Conservation (phyloP, 1,140 invertebrate genomes). For the Drosophila chauvacae region DNA sequence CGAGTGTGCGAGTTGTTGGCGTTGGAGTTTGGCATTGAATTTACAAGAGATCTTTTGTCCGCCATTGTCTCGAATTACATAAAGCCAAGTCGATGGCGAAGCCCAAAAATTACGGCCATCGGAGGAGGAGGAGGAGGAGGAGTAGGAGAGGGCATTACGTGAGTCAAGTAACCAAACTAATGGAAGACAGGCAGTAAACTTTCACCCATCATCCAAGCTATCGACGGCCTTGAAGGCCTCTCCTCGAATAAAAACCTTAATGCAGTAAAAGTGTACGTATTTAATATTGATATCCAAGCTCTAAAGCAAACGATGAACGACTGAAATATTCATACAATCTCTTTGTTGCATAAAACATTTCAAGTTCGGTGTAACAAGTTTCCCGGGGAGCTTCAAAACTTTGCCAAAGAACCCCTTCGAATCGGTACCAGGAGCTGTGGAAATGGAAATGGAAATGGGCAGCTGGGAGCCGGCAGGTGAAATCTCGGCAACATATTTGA, state of each 20-base stretch:
- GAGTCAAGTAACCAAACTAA: slow-evolving; percentile 45
- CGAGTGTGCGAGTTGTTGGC: background rate
- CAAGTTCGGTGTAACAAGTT: slow-evolving; percentile 29
- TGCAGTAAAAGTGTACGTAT: slow-evolving; percentile 22
- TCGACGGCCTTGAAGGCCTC: slow-evolving; percentile 29
- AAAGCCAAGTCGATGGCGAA: slow-evolving; percentile 26
- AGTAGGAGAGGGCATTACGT: slow-evolving; percentile 30
- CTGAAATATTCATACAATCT: slow-evolving; percentile 33
- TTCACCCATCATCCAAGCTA: slow-evolving; percentile 28
- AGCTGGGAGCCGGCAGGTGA: slow-evolving; percentile 9
- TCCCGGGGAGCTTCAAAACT: slow-evolving; percentile 14
- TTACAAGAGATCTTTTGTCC: slow-evolving; percentile 57
- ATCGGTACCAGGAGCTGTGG: background rate
- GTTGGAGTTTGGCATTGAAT: slow-evolving; percentile 49
- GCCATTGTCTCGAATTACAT: slow-evolving; percentile 56
- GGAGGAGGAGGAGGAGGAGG: background rate
- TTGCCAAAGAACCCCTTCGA: slow-evolving; percentile 10
- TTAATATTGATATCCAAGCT: slow-evolving; percentile 26
- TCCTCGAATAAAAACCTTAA: slow-evolving; percentile 4
- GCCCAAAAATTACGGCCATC: slow-evolving; percentile 25
- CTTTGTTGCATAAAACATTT: slow-evolving; percentile 42
- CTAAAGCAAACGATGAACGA: slow-evolving; percentile 4
- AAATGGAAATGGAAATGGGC: slow-evolving; percentile 10
- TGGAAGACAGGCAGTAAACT: slow-evolving; percentile 24
- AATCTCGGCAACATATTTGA: slow-evolving; percentile 42